A percentile compares a stretch with the other conserved stretches of the same genome.
These are phyloP conservation scores for Pao palembangensis DNA, from an alignment of 2,113 vertebrate species.

Conservation along the genomic window DNA sequence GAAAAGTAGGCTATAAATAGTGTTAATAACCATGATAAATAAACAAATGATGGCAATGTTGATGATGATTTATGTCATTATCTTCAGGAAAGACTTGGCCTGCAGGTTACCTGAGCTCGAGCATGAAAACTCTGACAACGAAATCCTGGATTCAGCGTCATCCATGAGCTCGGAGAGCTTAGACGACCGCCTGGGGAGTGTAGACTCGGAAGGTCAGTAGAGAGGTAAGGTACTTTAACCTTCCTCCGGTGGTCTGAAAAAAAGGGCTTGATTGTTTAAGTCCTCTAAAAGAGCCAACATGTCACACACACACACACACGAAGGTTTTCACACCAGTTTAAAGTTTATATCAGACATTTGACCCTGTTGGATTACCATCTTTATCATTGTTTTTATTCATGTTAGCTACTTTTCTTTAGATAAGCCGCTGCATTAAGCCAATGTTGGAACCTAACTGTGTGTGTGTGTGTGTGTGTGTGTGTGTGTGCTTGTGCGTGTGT, in stretches of 20 bases:
- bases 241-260: constrained; percentile 30
- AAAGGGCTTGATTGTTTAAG: neutral
- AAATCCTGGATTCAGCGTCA: constrained; percentile 82
- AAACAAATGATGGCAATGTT: neutral
- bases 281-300: neutral
- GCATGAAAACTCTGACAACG: constrained; percentile 84
- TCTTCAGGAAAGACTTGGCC: constrained; percentile 83
- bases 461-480: neutral
- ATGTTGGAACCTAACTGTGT: neutral
- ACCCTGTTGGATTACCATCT: too few species aligned
- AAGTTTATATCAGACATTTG: too few species aligned
- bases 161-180: constrained; percentile 87
- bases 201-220: constrained; percentile 89
- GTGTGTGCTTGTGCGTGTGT: neutral
- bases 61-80: neutral
- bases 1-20: constrained; percentile 79
- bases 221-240: constrained; percentile 71
- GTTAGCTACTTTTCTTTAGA: neutral
- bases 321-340: neutral
- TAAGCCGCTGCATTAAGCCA: neutral
- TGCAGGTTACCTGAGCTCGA: constrained; percentile 87
- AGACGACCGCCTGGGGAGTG: constrained; percentile 69
- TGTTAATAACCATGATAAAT: neutral
- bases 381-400: too few species aligned
- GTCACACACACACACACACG: neutral